These are phyloP conservation scores for Diaprepes abbreviatus DNA, from an alignment of 2,888 invertebrate genomes.

Conservation along the genomic window DNA sequence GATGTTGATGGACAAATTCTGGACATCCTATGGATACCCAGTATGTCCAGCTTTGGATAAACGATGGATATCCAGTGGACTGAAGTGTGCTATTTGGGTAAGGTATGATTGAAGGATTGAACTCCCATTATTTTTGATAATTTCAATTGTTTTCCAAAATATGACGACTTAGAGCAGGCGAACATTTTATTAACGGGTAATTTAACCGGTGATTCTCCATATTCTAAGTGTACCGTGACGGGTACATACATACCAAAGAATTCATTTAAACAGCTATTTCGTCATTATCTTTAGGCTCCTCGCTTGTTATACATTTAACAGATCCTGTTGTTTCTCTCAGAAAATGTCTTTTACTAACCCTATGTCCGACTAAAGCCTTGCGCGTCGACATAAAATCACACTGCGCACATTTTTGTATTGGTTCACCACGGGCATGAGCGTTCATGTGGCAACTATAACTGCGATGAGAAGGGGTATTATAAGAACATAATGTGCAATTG, in stretches of 20 bases:
- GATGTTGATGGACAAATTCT: no score
- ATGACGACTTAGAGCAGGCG: not conserved
- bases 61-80: no score
- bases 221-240: not conserved
- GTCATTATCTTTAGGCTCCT: no score
- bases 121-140: no score
- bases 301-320: no score
- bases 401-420: not conserved
- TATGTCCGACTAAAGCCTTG: not conserved
- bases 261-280: not conserved
- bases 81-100: no score
- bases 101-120: no score
- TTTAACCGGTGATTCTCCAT: not conserved
- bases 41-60: no score
- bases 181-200: not conserved
- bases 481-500: not conserved
- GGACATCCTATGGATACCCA: no score
- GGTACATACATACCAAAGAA: no score
- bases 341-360: not conserved
- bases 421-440: not conserved
- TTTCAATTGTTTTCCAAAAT: not conserved
- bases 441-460: not conserved
- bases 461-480: not conserved
- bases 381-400: not conserved
- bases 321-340: not conserved